Percentiles rank a stretch among this genome's conserved stretches.
phyloP scores from a whole-genome alignment of 2,888 invertebrate species.

The Lasioglossum zephyrum region DNA sequence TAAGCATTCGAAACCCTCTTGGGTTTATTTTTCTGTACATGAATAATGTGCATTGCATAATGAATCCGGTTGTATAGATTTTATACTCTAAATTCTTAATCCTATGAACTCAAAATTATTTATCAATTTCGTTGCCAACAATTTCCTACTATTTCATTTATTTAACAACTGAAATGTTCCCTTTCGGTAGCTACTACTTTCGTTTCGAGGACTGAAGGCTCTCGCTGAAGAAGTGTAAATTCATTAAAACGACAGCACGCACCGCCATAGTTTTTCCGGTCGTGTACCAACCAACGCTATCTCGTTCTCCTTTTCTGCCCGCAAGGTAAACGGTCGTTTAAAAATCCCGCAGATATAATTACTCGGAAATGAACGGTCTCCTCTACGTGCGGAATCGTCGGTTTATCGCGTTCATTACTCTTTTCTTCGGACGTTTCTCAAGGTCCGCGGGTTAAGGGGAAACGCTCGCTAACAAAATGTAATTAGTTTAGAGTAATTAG shows the following conservation, averaged over 20 bases:
- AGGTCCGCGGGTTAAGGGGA: slow-evolving; percentile 25
- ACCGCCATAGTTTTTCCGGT: not conserved
- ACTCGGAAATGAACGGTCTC: slow-evolving; percentile 1
- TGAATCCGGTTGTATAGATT: not conserved
- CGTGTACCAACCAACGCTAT: not conserved
- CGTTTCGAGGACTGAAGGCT: not conserved
- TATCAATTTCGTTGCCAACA: too few relatives aligned
- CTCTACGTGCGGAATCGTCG: slow-evolving; percentile 1
- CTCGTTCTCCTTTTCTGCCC: not conserved
- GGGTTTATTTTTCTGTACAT: too few relatives aligned
- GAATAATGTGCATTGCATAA: not conserved
- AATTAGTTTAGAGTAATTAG: slow-evolving; percentile 81
- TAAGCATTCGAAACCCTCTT: too few relatives aligned
- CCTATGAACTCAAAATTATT: too few relatives aligned
- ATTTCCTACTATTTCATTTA: too few relatives aligned
- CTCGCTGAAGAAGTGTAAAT: not conserved
- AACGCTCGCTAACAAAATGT: slow-evolving; percentile 70
- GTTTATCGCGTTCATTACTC: slow-evolving; percentile 20
- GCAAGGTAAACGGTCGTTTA: not conserved
- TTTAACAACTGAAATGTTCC: not conserved
- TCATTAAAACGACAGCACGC: slow-evolving; percentile 9
- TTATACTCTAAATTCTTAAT: not conserved
- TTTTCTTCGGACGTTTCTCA: slow-evolving; percentile 18
- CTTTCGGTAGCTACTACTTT: not conserved
- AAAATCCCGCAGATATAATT: slow-evolving; percentile 17